Evolutionary conservation across 2,888 invertebrate species (phyloP).

Genomic region (Parnassius apollo): DNA sequence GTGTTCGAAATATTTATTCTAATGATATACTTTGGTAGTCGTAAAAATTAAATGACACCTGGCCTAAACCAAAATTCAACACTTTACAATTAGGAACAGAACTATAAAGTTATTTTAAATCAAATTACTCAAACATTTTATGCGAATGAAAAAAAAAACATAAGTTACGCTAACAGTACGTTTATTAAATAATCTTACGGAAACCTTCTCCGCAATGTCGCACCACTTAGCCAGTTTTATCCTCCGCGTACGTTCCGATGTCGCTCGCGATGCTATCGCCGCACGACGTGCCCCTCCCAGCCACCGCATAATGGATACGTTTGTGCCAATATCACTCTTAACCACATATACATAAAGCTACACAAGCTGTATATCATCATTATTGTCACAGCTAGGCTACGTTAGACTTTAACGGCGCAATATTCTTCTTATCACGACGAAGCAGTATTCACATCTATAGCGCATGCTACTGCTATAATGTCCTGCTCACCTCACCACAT

Average conservation of each 20-base stretch:
- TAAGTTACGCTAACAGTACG: background rate
- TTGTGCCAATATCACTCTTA: background rate
- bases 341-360: background rate
- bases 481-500: background rate
- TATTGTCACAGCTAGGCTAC: background rate
- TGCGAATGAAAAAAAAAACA: no score
- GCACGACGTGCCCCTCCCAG: background rate
- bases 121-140: no score
- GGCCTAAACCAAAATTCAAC: no score
- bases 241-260: background rate
- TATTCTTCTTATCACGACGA: conserved; percentile 1
- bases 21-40: no score
- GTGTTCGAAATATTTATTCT: no score
- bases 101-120: no score
- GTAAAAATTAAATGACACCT: no score
- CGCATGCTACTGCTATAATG: background rate
- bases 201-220: background rate
- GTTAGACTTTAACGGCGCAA: conserved; percentile 5
- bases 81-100: no score
- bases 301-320: background rate
- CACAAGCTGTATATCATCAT: background rate
- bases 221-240: background rate
- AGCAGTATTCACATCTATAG: conserved; percentile 1
- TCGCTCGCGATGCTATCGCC: conserved; percentile 2
- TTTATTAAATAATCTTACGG: background rate